Percentiles rank a stretch among this genome's conserved stretches.
These are phyloP conservation scores for Dryococelus australis DNA, from an alignment of 2,888 invertebrate species.

Conservation along the genomic window DNA sequence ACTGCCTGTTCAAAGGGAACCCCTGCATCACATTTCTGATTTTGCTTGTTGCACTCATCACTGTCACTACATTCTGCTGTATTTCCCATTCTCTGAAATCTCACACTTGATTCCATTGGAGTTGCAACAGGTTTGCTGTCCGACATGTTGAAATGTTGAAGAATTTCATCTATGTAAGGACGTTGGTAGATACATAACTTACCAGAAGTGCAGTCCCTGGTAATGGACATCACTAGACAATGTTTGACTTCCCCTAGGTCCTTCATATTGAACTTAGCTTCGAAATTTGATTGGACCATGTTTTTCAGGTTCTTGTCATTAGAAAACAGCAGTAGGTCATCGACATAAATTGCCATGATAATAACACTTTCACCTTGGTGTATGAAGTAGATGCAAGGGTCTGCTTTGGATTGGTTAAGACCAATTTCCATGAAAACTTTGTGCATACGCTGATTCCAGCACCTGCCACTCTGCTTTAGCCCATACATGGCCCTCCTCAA, in stretches of 20 bases:
- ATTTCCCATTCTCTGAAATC: background rate
- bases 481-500: background rate
- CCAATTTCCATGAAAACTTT: background rate
- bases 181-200: background rate
- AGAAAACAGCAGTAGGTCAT: too few species aligned
- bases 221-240: too few species aligned
- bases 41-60: background rate
- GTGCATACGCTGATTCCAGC: background rate
- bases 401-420: too few species aligned
- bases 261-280: too few species aligned
- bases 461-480: background rate
- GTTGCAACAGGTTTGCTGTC: too few species aligned
- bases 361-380: too few species aligned
- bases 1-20: background rate
- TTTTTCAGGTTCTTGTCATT: too few species aligned
- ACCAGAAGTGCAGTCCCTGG: too few species aligned
- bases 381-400: too few species aligned
- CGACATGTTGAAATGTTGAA: background rate
- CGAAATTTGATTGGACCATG: too few species aligned
- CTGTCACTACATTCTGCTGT: background rate
- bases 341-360: too few species aligned
- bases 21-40: background rate
- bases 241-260: too few species aligned
- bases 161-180: background rate
- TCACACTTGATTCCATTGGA: background rate